Evolutionary conservation across 2,888 invertebrate genomes (phyloP).

Genomic region (Lasioglossum lativentre): DNA sequence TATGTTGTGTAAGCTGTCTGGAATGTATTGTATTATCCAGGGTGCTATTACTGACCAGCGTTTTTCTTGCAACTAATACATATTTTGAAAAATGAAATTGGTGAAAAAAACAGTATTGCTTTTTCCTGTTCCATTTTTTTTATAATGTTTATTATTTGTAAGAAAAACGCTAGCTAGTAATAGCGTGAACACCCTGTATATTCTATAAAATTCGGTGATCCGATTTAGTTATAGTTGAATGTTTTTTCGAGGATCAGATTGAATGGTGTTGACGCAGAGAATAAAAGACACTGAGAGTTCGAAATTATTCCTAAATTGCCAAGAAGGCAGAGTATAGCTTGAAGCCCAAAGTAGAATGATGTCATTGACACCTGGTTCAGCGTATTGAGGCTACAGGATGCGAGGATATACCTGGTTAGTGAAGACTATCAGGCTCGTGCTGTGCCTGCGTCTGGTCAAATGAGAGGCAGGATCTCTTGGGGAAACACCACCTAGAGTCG

Average conservation of each 20-base stretch:
- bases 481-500: conserved; percentile 84
- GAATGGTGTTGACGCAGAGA: conserved; percentile 18
- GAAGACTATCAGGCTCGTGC: conserved; percentile 89
- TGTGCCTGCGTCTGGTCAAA: conserved; percentile 91
- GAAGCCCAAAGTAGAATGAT: conserved; percentile 64
- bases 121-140: too few species aligned
- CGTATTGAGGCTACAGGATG: conserved; percentile 70
- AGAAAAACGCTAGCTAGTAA: background rate
- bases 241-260: conserved; percentile 22
- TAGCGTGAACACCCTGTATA: conserved; percentile 50
- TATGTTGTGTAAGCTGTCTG: conserved; percentile 65
- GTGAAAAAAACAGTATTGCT: too few species aligned
- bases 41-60: background rate
- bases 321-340: conserved; percentile 37
- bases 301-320: conserved; percentile 35
- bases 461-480: conserved; percentile 86
- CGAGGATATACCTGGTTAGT: conserved; percentile 87
- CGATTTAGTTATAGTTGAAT: conserved; percentile 33
- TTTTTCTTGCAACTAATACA: background rate
- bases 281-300: conserved; percentile 22
- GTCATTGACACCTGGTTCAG: conserved; percentile 62
- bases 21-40: background rate
- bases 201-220: conserved; percentile 49
- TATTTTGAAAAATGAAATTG: too few species aligned
- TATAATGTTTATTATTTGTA: background rate